Conservation (phyloP, 2,888 invertebrate genomes). For the Pyrochroa serraticornis region DNA sequence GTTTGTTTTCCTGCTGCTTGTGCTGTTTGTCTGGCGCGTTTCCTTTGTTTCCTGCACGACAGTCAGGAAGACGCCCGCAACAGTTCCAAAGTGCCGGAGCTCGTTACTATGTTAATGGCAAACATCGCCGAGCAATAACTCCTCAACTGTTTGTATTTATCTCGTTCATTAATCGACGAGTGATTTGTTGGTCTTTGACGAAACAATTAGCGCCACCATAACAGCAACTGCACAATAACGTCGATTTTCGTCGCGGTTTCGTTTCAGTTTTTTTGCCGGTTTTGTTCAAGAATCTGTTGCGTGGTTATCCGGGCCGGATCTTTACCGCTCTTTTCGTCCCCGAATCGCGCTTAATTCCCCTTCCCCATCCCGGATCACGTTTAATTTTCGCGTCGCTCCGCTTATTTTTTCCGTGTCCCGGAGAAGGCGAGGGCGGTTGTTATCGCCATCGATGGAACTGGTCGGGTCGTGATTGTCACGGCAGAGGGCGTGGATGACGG, state of each 20-base stretch:
- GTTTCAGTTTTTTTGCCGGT: not conserved
- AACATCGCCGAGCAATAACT: not conserved
- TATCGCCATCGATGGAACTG: constrained; percentile 35
- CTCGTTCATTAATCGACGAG: constrained; percentile 5
- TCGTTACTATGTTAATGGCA: constrained; percentile 4
- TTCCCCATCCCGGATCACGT: too few relatives aligned
- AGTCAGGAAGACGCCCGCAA: constrained; percentile 1
- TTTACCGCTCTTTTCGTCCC: too few relatives aligned
- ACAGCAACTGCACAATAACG: too few relatives aligned
- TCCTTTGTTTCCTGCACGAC: constrained; percentile 5
- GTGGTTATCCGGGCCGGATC: too few relatives aligned
- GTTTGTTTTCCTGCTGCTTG: not conserved
- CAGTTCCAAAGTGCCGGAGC: not conserved
- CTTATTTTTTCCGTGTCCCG: constrained; percentile 14
- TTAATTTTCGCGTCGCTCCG: constrained; percentile 1
- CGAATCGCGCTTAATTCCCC: too few relatives aligned
- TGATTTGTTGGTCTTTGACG: constrained; percentile 2
- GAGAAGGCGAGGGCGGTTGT: constrained; percentile 8
- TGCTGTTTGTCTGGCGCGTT: not conserved
- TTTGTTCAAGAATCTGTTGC: too few relatives aligned
- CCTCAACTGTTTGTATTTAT: constrained; percentile 3
- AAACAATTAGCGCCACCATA: not conserved
- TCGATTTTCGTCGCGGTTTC: not conserved
- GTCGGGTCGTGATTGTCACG: constrained; percentile 53
- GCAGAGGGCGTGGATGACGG: constrained; percentile 56